Conservation (phyloP, 2,113 vertebrate genomes). For the Neolamprologus brichardi region DNA sequence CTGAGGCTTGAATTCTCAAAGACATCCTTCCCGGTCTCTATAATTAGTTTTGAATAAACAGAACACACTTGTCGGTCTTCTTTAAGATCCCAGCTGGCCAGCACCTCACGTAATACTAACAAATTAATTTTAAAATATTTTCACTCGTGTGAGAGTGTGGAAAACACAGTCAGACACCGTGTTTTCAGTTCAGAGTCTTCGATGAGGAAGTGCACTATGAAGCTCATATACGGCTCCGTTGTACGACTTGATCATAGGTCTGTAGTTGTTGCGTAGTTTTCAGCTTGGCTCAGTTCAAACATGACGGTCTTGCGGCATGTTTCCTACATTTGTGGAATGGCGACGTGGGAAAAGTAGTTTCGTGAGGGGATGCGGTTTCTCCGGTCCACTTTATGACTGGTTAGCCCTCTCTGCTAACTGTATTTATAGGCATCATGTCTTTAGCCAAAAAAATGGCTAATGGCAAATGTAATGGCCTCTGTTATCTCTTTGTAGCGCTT, state of each 20-base stretch:
- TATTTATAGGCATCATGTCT: not conserved
- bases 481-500: too few species aligned
- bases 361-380: too few species aligned
- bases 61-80: not conserved
- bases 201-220: not conserved
- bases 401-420: accelerated
- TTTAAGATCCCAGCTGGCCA: not conserved
- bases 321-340: not conserved
- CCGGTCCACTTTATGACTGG: not conserved
- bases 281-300: not conserved
- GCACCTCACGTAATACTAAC: not conserved
- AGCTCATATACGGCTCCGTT: not conserved
- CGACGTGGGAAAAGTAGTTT: not conserved
- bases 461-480: not conserved
- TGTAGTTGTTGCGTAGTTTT: not conserved
- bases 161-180: not conserved
- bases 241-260: not conserved
- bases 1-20: not conserved
- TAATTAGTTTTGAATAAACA: not conserved
- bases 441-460: not conserved
- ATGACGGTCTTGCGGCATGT: accelerated
- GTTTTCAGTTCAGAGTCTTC: not conserved
- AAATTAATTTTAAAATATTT: too few species aligned
- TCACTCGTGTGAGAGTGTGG: accelerated
- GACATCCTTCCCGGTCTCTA: not conserved